Conservation (phyloP, 2,797 vertebrate species). For the Hemitrygon akajei region DNA sequence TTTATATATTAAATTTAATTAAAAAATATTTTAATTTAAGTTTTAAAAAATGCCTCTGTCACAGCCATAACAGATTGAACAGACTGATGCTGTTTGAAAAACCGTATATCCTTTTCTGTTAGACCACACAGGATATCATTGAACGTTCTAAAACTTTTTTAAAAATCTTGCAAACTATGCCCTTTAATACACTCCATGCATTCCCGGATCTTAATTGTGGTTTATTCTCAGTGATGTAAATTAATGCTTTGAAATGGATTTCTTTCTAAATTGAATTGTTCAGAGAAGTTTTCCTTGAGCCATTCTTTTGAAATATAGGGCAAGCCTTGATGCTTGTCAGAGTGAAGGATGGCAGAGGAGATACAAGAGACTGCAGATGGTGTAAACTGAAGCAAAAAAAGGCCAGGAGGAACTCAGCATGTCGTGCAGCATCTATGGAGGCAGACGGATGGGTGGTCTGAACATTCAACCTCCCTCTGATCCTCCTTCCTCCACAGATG, state of each 20-base stretch:
- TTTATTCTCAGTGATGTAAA: constrained; percentile 19
- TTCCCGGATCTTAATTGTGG: constrained; percentile 23
- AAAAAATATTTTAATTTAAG: no score
- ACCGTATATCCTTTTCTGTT: constrained; percentile 2
- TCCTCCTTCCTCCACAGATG: no score
- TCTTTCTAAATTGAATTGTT: constrained; percentile 9
- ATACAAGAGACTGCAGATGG: no score
- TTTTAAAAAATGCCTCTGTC: constrained; percentile 25
- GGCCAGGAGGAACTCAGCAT: no score
- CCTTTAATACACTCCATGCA: constrained; percentile 8
- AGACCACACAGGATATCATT: constrained; percentile 20
- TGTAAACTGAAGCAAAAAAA: no score
- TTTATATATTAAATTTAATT: no score
- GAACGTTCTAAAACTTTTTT: not conserved
- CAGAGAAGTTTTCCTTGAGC: not conserved
- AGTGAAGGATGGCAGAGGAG: not conserved
- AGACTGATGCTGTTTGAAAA: constrained; percentile 19
- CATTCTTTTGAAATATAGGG: not conserved
- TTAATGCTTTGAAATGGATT: not conserved
- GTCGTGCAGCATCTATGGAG: no score
- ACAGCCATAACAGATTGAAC: constrained; percentile 25
- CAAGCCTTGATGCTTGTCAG: not conserved
- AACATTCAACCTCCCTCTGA: no score
- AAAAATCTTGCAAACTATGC: constrained; percentile 23
- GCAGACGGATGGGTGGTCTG: no score